Conservation (phyloP, 2,113 vertebrate genomes). For the Corythornis vintsioides region DNA sequence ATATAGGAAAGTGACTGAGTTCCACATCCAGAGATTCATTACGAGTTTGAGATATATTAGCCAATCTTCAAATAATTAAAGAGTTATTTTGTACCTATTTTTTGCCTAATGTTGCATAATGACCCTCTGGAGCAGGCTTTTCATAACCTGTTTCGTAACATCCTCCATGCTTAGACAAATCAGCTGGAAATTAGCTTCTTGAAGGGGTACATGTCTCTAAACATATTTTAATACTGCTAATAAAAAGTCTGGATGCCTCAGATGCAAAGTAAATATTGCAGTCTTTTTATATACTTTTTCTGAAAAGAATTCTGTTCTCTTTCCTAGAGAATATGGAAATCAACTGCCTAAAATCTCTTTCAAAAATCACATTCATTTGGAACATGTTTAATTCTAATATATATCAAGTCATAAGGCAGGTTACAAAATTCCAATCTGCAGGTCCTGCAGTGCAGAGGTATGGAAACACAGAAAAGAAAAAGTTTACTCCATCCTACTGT, state of each 20-base stretch:
- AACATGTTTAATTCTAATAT: not conserved
- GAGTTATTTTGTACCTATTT: not conserved
- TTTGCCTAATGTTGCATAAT: not conserved
- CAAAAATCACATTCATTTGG: not conserved
- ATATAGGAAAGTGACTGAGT: not conserved
- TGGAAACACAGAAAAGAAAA: not conserved
- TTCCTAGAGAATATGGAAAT: not conserved
- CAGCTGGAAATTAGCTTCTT: not conserved
- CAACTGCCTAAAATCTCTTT: not conserved
- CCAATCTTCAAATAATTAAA: not conserved
- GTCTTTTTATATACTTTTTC: not conserved
- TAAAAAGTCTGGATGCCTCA: not conserved
- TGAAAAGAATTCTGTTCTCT: not conserved
- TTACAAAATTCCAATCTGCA: not conserved
- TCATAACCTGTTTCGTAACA: not conserved
- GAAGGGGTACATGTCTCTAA: not conserved
- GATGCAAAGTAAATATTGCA: not conserved
- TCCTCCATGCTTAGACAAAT: not conserved
- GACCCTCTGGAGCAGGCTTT: not conserved
- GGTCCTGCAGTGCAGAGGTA: not conserved
- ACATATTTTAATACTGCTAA: slow-evolving; percentile 20
- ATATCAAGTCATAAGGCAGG: not conserved
- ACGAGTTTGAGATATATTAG: not conserved
- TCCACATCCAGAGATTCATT: not conserved
- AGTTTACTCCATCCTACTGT: not conserved